Evolutionary conservation across 2,113 vertebrate genomes (phyloP).

Genomic region (Numida meleagris): DNA sequence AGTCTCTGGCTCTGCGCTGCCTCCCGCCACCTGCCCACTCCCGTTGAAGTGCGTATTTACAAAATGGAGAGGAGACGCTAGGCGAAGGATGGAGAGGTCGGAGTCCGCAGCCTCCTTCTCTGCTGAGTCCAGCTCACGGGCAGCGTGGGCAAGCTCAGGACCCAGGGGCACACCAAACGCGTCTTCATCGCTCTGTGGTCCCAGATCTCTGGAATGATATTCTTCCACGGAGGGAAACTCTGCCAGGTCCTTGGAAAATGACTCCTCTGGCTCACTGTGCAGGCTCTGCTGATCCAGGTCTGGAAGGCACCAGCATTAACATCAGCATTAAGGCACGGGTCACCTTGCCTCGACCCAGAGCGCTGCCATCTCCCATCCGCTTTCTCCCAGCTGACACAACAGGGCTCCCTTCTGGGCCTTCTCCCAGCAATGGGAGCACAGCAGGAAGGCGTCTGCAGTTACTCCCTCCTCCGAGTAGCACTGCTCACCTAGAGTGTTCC

Average conservation of each 20-base stretch:
- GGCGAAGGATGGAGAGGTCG: constrained; percentile 86
- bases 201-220: constrained; percentile 80
- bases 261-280: constrained; percentile 91
- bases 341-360: not conserved
- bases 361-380: not conserved
- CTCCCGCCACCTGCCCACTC: constrained; percentile 54
- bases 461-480: not conserved
- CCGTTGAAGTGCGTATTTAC: constrained; percentile 99
- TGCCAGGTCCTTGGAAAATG: constrained; percentile 86
- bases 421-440: not conserved
- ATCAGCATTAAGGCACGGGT: not conserved
- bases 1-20: not conserved
- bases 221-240: constrained; percentile 87
- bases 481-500: rapidly evolving
- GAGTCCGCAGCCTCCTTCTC: constrained; percentile 71
- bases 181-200: constrained; percentile 62
- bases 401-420: not conserved
- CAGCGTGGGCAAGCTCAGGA: constrained; percentile 63
- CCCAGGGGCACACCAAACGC: constrained; percentile 71
- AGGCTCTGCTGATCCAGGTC: constrained; percentile 95
- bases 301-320: constrained; percentile 66
- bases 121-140: constrained; percentile 69
- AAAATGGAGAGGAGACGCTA: constrained; percentile 95
- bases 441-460: not conserved
- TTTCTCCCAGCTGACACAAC: not conserved